A percentile compares a stretch with the other conserved stretches of the same genome.
Evolutionary conservation across 2,888 invertebrate species (phyloP).

Genomic region (Troglohyphantes excavatus): DNA sequence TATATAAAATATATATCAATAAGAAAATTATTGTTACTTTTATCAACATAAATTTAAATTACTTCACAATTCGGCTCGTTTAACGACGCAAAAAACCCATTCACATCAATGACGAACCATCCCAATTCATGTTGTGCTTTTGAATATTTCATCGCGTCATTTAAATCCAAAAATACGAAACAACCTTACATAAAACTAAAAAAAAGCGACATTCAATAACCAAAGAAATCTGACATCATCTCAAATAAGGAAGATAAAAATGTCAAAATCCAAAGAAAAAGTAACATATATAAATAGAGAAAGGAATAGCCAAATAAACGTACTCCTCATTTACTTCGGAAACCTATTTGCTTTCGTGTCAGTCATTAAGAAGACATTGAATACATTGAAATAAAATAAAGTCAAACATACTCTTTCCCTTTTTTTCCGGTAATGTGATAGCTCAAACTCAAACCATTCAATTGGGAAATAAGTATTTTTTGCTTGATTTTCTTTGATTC

Average conservation of each 20-base stretch:
- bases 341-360: conserved; percentile 35
- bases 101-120: too few species aligned
- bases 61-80: too few species aligned
- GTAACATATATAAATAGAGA: conserved; percentile 11
- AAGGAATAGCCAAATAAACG: conserved; percentile 42
- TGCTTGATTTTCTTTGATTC: conserved; percentile 32
- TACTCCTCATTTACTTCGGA: conserved; percentile 36
- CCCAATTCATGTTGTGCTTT: too few species aligned
- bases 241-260: background rate
- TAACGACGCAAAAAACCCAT: too few species aligned
- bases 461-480: conserved; percentile 30
- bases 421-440: background rate
- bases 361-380: conserved; percentile 61
- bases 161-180: background rate
- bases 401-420: conserved; percentile 1
- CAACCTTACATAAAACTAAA: background rate
- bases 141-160: background rate
- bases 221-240: background rate
- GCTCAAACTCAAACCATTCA: conserved; percentile 37
- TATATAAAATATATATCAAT: too few species aligned
- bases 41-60: too few species aligned
- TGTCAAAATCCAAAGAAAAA: background rate
- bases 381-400: conserved; percentile 63
- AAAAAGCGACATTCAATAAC: background rate
- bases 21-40: too few species aligned